Base-by-base conservation (phyloP, 30 jellyfish, hydroid and myxozoan genomes). In the Aurelia sp. region DNA sequence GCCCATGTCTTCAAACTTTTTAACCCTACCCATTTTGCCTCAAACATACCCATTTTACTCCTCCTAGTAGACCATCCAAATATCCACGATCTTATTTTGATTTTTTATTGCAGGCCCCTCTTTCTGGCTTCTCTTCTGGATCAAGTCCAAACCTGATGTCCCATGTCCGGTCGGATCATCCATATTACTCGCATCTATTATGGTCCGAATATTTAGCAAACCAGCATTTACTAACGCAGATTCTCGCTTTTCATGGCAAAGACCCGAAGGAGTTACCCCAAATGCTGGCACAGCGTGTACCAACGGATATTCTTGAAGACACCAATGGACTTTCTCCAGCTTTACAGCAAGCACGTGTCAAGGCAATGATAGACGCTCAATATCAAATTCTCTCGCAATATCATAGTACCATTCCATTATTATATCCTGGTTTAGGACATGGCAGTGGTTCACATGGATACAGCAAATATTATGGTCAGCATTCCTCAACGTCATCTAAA, bases 231-330 rank as follows among this genome's bases (percentile, higher is more conserved):
- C 83, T 91, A 47, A 81, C 89, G 22, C 97, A 91, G 89, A 65
- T 85, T 47, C 91, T 91, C 41, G 91, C 87, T 33, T 81, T 80
- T 37, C 96, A 91, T 59, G 96, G 97, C 9, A 79, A 85, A 64
- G 97, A 91, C 74, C 93, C 97, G 30, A 85, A 91, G 78, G 97
- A 91, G 47, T 47, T 91, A 19, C 91, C 91, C 22, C 81, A 64
- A 33, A 76, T 91, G 85, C 90, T 81, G 18, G 88, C 90, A 52
- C 92, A 83, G 53, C 91, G 90, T 40, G 86, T 91, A 15, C 90
- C 97, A 9, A 80, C 88, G 35, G 96, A 87, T 19, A 66, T 78
- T 6, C 4, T 76, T 30, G 87, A 71, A 62, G 96, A 86, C 61
- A 74, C 96, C 6, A 76, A 87, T 30, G 89, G 96, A 3, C 53